phyloP scores from a whole-genome alignment of 2,113 vertebrate species.

The Lophotis ruficrista region DNA sequence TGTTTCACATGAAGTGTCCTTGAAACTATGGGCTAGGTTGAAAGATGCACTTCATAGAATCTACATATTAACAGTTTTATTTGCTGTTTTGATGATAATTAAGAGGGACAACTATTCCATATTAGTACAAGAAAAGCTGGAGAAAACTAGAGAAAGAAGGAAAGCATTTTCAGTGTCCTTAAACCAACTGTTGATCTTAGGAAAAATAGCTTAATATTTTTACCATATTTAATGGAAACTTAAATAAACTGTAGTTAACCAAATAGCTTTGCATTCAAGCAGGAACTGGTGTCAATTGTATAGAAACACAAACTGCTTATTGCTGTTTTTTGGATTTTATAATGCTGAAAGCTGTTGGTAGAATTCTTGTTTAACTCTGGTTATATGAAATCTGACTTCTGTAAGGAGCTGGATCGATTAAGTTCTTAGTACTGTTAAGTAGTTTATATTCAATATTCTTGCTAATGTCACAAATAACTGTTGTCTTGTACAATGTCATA shows the following conservation, averaged over 20 bases:
- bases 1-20: background rate
- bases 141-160: background rate
- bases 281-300: background rate
- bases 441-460: background rate
- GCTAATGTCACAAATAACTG: background rate
- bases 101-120: background rate
- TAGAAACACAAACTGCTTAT: background rate
- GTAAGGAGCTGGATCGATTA: background rate
- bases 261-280: background rate
- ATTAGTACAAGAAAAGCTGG: background rate
- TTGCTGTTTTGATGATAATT: background rate
- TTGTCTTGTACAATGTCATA: background rate
- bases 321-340: background rate
- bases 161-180: background rate
- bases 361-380: background rate
- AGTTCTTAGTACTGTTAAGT: background rate
- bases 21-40: background rate
- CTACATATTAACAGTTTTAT: background rate
- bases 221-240: background rate
- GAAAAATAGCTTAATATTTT: background rate
- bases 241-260: background rate
- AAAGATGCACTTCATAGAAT: background rate
- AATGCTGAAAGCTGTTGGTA: background rate
- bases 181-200: background rate
- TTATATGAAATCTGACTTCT: background rate